Percentiles rank a stretch among this genome's conserved stretches.
These are phyloP conservation scores for Muschampia plurimacula DNA, from an alignment of 2,888 invertebrate genomes.

Conservation along the genomic window DNA sequence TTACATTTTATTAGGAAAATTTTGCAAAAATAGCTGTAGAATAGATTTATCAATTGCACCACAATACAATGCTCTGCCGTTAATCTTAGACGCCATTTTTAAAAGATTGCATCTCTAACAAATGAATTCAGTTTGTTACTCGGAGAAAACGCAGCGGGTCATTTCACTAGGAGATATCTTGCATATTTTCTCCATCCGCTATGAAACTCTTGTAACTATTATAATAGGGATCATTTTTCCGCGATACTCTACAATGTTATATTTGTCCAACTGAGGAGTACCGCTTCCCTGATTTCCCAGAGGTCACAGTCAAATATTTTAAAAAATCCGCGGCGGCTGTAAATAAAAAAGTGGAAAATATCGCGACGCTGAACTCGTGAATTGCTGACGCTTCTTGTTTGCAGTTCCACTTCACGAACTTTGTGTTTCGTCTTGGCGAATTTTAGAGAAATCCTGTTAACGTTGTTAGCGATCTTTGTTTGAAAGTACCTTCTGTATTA, in stretches of 20 bases:
- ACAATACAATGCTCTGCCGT: conserved; percentile 37
- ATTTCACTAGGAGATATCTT: conserved; percentile 56
- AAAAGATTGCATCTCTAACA: conserved; percentile 48
- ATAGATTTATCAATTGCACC: conserved; percentile 38
- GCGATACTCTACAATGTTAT: conserved; percentile 50
- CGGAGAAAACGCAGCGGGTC: conserved; percentile 54
- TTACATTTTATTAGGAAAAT: conserved; percentile 7
- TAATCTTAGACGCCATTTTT: conserved; percentile 41
- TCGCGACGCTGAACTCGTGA: conserved; percentile 68
- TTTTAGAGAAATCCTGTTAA: conserved; percentile 25
- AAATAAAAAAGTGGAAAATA: conserved; percentile 64
- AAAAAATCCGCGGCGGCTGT: conserved; percentile 71
- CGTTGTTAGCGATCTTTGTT: not conserved
- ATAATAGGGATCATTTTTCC: conserved; percentile 60
- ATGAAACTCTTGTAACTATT: conserved; percentile 48
- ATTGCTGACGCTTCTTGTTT: conserved; percentile 48
- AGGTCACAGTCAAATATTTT: conserved; percentile 72
- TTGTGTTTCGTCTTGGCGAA: conserved; percentile 14
- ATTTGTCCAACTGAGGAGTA: conserved; percentile 50
- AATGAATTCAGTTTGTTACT: conserved; percentile 49
- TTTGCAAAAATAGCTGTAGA: conserved; percentile 17
- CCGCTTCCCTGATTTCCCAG: conserved; percentile 79
- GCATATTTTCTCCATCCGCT: conserved; percentile 44
- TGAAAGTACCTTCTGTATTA: not conserved
- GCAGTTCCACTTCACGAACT: conserved; percentile 14